Base-by-base conservation (phyloP, 2,888 invertebrate species). In the Caenorhabditis plicata region DNA sequence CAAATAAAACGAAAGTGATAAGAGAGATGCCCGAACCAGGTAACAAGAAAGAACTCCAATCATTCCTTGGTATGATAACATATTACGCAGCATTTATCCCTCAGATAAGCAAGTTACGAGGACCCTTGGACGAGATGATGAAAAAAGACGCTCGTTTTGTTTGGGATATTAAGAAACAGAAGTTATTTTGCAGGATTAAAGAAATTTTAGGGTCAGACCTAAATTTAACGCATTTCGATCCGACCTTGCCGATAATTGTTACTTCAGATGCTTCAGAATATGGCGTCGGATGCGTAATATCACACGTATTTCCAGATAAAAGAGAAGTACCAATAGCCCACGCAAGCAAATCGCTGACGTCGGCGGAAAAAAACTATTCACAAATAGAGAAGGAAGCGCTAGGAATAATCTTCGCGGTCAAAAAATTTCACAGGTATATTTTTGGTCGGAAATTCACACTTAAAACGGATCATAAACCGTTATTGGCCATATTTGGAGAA, bases 381-480 rank as follows among this genome's bases (percentile, higher is more conserved):
- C 81, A 81, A 0, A 82, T 82, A 0, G 83, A 84, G 51, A 69
- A 81, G 13, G 84, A 84, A 68, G 78, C 75, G 0, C 23, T 81
- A 11, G 78, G 74, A 1, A 71, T 81, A 1, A 69, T 82, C 7
- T 82, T 73, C 72, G 81, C 81, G 3, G 60, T 82, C 0, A 43
- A 74, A 13, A 82, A 82, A 52, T 84, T 82, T 52, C 53, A 81
- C 20, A 80, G 79, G 0, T 85, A 82, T 53, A 62, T 85, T 0
- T 81, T 82, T 44, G 80, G 81, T 0, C 31, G 73, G 4, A 41
- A 66, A 0, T 81, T 83, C 19, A 62, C 62, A 0, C 68, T 84
- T 0, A 57, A 78, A 3, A 83, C 82, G 0, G 85, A 85, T 53
- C 85, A 84, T 49, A 81, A 83, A 52, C 82, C 84, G 0, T 68